These are phyloP conservation scores for Chelon labrosus DNA, from an alignment of 2,797 vertebrate genomes.

Conservation along the genomic window DNA sequence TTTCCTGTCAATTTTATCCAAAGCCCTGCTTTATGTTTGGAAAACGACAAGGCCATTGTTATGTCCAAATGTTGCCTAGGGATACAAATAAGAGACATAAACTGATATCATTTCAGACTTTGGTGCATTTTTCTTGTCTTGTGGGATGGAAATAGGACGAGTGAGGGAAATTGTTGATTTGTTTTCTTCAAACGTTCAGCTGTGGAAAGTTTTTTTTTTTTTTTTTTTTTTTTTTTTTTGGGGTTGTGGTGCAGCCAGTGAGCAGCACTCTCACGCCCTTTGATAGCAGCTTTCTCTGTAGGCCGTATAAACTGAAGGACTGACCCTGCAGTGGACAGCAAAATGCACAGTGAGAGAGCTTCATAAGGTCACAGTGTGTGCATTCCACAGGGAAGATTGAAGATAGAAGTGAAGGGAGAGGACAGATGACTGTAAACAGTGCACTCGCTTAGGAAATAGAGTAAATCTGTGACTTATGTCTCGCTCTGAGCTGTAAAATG, in stretches of 20 bases:
- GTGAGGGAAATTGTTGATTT: conserved; percentile 57
- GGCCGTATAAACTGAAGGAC: conserved; percentile 60
- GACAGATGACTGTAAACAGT: conserved; percentile 65
- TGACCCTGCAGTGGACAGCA: conserved; percentile 50
- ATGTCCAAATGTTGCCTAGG: conserved; percentile 25
- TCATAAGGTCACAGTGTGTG: conserved; percentile 65
- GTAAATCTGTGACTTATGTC: conserved; percentile 17
- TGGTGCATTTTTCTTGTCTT: conserved; percentile 34
- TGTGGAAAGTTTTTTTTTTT: conserved; percentile 53
- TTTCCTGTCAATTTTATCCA: conserved; percentile 21
- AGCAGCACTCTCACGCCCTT: conserved; percentile 74
- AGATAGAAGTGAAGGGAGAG: conserved; percentile 58
- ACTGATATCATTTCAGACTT: conserved; percentile 31
- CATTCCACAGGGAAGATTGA: conserved; percentile 73
- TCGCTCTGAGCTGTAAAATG: conserved; percentile 26
- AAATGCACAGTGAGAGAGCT: conserved; percentile 52
- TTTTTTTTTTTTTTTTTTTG: conserved; percentile 31
- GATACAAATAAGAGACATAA: conserved; percentile 43
- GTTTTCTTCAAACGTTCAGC: conserved; percentile 57
- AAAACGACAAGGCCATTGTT: conserved; percentile 8
- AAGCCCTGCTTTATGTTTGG: conserved; percentile 17
- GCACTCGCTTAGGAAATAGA: conserved; percentile 25
- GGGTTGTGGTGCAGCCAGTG: conserved; percentile 51
- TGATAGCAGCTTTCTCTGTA: conserved; percentile 62
- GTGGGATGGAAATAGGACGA: conserved; percentile 32